phyloP scores from a whole-genome alignment of 2,113 vertebrate genomes.

The Tichodroma muraria region DNA sequence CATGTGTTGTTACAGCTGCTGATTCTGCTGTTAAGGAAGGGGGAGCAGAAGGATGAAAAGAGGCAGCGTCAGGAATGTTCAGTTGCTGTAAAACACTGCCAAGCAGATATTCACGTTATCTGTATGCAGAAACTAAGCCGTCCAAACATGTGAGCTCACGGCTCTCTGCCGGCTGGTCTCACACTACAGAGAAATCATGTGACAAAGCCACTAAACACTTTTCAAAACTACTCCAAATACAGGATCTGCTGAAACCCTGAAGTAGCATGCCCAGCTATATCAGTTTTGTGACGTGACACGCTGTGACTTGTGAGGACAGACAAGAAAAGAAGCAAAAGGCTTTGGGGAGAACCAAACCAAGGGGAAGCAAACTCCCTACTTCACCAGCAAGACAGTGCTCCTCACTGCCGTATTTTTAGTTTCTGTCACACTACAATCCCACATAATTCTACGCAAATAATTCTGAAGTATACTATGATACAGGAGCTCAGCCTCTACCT shows the following conservation, averaged over 20 bases:
- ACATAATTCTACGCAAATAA: neutral
- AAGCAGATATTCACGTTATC: constrained; percentile 64
- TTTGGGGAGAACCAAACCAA: neutral
- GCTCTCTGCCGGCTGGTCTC: neutral
- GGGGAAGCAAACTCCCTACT: neutral
- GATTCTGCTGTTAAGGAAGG: constrained; percentile 59
- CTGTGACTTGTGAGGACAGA: constrained; percentile 2
- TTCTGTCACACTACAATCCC: neutral
- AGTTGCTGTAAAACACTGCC: constrained; percentile 44
- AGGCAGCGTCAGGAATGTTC: constrained; percentile 65
- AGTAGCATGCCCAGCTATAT: constrained; percentile 30
- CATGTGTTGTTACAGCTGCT: constrained; percentile 81
- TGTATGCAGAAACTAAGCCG: neutral
- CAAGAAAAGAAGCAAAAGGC: neutral
- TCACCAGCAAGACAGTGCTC: neutral
- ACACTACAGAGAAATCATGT: neutral
- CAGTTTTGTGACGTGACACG: neutral
- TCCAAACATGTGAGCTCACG: neutral
- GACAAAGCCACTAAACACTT: constrained; percentile 23
- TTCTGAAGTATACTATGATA: neutral
- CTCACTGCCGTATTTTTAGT: accelerated
- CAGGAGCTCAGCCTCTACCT: neutral
- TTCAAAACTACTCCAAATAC: constrained; percentile 19
- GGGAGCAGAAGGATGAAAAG: constrained; percentile 69
- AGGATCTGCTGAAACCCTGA: constrained; percentile 44